Percentiles rank a stretch among this genome's conserved stretches.
phyloP scores from a whole-genome alignment of 2,797 vertebrate genomes.

The Perodicticus potto region DNA sequence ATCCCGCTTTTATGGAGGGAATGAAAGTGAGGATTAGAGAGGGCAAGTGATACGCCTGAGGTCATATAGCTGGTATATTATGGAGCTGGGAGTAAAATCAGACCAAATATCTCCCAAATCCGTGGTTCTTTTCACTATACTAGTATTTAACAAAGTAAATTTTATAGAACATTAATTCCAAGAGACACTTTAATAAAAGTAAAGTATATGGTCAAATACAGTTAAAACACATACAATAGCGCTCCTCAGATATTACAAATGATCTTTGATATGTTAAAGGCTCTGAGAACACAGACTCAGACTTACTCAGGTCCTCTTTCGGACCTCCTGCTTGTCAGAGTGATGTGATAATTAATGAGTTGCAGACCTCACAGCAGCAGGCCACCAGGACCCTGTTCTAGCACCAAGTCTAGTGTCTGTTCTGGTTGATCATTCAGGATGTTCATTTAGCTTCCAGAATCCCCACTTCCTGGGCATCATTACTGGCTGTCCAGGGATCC shows the following conservation, averaged over 20 bases:
- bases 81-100: background rate
- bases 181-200: background rate
- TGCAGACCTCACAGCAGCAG: no score
- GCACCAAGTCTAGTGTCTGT: background rate
- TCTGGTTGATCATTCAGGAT: background rate
- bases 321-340: fast-evolving
- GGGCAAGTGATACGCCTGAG: background rate
- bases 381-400: background rate
- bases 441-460: background rate
- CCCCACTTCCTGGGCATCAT: background rate
- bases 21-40: background rate
- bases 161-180: background rate
- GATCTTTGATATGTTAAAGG: background rate
- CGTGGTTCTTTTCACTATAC: background rate
- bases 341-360: fast-evolving
- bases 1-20: background rate
- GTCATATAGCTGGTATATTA: background rate
- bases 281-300: background rate
- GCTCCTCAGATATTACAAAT: background rate
- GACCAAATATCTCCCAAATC: background rate
- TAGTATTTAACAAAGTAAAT: background rate
- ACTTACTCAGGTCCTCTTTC: background rate
- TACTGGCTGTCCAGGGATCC: background rate
- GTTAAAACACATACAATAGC: background rate
- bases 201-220: background rate